These are phyloP conservation scores for Alcedo atthis DNA, from an alignment of 2,797 vertebrate species.

Conservation along the genomic window DNA sequence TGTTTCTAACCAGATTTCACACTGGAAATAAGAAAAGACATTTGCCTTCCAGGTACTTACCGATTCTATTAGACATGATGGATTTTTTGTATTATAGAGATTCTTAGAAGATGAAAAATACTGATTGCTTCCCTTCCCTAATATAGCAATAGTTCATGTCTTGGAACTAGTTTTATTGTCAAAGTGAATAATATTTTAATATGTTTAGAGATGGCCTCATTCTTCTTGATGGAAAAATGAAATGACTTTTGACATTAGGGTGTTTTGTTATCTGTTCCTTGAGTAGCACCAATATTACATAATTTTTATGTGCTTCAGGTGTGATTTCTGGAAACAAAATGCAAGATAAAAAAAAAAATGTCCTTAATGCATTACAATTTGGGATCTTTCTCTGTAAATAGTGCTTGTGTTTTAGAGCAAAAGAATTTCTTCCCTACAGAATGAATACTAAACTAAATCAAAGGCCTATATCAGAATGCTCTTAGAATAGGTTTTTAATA, in stretches of 20 bases:
- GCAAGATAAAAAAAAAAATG: constrained; percentile 21
- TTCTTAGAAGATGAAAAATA: constrained; percentile 79
- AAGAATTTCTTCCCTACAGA: background rate
- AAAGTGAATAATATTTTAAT: constrained; percentile 83
- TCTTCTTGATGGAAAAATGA: constrained; percentile 73
- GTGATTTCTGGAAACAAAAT: constrained; percentile 52
- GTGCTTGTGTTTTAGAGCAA: background rate
- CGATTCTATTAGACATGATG: constrained; percentile 77
- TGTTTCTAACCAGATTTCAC: constrained; percentile 71
- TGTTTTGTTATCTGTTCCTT: constrained; percentile 73
- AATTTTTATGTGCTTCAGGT: constrained; percentile 63
- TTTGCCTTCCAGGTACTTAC: constrained; percentile 78
- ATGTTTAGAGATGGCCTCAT: constrained; percentile 74
- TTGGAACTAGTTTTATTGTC: constrained; percentile 78
- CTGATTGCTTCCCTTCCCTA: constrained; percentile 74
- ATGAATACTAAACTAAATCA: background rate
- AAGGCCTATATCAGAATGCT: background rate
- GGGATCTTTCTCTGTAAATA: constrained; percentile 1
- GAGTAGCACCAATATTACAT: constrained; percentile 56
- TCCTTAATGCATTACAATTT: background rate
- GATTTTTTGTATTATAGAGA: constrained; percentile 75
- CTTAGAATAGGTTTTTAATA: background rate
- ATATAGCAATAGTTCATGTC: constrained; percentile 79
- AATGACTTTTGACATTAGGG: constrained; percentile 73
- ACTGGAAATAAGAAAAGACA: constrained; percentile 64